These are phyloP conservation scores for Microtus pennsylvanicus DNA, from an alignment of 2,113 vertebrate genomes.

Conservation along the genomic window DNA sequence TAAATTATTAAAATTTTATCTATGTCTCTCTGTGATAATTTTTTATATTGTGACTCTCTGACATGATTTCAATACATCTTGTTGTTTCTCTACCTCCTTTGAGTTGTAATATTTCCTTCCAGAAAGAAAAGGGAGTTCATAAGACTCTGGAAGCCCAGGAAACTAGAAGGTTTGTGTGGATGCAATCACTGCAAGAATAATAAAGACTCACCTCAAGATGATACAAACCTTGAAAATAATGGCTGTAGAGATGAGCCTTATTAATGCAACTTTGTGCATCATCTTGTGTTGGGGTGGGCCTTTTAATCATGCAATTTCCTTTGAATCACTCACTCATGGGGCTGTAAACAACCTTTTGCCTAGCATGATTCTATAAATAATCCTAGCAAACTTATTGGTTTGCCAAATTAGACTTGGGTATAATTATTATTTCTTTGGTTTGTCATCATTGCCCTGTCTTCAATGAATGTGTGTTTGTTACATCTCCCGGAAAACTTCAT, in stretches of 20 bases:
- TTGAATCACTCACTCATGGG: neutral
- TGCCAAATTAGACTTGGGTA: neutral
- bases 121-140: neutral
- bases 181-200: neutral
- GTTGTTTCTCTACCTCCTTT: neutral
- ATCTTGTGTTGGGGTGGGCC: neutral
- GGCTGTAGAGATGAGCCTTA: neutral
- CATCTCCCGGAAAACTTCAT: neutral
- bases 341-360: neutral
- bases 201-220: neutral
- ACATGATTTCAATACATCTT: neutral
- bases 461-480: neutral
- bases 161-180: neutral
- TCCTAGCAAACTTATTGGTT: neutral
- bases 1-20: conserved; percentile 23
- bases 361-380: neutral
- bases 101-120: neutral
- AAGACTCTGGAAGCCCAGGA: neutral
- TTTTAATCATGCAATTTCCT: too few species aligned
- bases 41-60: conserved; percentile 14
- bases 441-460: neutral
- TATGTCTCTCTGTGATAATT: conserved; percentile 1
- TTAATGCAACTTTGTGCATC: neutral
- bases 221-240: neutral
- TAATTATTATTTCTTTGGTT: neutral